Percentiles rank a stretch among this genome's conserved stretches.
These are phyloP conservation scores for Coenobita brevimanus DNA, from an alignment of 1,140 invertebrate genomes.

Conservation along the genomic window DNA sequence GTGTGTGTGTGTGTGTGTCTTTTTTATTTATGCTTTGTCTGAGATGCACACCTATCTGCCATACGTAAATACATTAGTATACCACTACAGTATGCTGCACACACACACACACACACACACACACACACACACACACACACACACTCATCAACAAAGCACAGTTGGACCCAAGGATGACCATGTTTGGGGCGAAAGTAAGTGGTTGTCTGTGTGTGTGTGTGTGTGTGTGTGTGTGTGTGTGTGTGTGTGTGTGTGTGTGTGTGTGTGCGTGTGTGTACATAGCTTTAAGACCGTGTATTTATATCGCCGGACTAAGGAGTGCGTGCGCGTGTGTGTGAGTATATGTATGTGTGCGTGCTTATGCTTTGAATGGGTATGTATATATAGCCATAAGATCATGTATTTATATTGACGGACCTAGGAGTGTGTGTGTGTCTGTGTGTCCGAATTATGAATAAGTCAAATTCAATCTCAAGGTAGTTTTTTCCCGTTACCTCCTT, in stretches of 20 bases:
- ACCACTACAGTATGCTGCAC: no score
- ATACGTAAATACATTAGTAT: neutral
- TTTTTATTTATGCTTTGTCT: neutral
- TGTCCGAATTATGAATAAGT: neutral
- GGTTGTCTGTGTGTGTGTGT: neutral
- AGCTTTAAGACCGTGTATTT: neutral
- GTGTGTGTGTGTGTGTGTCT: slow-evolving; percentile 8
- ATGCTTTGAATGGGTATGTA: no score
- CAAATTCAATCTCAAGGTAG: neutral
- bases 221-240: neutral
- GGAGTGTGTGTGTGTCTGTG: neutral
- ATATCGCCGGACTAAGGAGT: neutral
- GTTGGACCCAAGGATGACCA: no score
- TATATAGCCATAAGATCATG: no score
- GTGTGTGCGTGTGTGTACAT: neutral
- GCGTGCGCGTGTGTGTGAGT: neutral
- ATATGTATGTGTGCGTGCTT: no score
- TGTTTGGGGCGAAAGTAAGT: neutral
- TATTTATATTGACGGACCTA: no score
- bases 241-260: neutral
- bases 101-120: neutral
- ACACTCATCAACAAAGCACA: neutral
- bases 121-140: slow-evolving; percentile 26
- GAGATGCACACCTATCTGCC: neutral
- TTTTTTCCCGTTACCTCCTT: neutral